These are phyloP conservation scores for Mesitornis unicolor DNA, from an alignment of 2,113 vertebrate genomes.

Conservation along the genomic window DNA sequence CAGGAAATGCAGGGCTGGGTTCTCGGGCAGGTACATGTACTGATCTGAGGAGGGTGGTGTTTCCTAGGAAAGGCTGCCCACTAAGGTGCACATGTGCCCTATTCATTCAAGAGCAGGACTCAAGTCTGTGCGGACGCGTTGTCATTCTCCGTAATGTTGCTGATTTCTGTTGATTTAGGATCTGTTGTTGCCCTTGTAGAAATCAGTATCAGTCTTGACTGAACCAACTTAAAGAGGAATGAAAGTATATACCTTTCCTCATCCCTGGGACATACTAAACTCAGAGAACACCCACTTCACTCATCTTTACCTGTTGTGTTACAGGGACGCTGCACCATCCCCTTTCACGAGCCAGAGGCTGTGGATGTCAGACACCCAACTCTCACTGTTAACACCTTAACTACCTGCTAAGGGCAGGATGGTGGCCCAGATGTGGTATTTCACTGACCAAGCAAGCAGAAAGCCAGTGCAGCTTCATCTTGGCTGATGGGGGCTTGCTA, in stretches of 20 bases:
- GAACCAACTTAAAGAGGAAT: not conserved
- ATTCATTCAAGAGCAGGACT: not conserved
- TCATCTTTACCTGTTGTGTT: not conserved
- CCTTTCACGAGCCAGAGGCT: not conserved
- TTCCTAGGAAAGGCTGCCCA: not conserved
- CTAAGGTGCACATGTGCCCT: not conserved
- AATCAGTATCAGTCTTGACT: not conserved
- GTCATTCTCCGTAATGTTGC: not conserved
- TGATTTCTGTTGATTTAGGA: not conserved
- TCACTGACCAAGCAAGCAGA: not conserved
- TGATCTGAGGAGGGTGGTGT: not conserved
- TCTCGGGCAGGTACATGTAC: not conserved
- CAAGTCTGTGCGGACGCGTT: not conserved
- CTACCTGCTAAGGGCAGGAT: not conserved
- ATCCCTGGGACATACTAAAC: not conserved
- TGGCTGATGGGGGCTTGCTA: not conserved
- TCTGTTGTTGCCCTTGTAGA: not conserved
- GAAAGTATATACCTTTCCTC: not conserved
- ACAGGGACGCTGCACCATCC: not conserved
- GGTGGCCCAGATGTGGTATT: not conserved
- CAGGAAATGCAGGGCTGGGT: not conserved
- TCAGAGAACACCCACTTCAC: not conserved
- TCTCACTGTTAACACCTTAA: not conserved
- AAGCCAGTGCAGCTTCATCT: not conserved
- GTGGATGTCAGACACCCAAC: fast-evolving